Evolutionary conservation across 2,797 vertebrate species (phyloP).

Genomic region (Hyperoplus lanceolatus): DNA sequence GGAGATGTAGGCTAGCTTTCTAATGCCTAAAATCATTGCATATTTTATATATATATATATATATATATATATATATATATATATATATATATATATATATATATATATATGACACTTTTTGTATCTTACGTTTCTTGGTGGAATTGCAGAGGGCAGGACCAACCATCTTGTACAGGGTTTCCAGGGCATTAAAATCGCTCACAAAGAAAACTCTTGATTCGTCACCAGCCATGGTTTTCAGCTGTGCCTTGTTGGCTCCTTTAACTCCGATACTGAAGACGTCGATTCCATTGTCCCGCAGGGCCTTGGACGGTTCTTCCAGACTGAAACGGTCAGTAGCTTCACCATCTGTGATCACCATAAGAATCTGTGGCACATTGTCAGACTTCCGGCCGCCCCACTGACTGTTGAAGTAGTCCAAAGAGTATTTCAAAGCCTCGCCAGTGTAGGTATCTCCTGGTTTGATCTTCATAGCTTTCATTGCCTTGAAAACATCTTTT

Average conservation of each 20-base stretch:
- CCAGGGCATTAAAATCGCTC: slow-evolving; percentile 76
- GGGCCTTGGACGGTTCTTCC: slow-evolving; percentile 29
- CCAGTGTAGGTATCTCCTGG: slow-evolving; percentile 79
- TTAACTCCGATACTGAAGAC: slow-evolving; percentile 86
- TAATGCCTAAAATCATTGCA: neutral
- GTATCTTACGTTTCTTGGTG: slow-evolving; percentile 84
- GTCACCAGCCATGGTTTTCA: slow-evolving; percentile 79
- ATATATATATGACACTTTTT: no score
- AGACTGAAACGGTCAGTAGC: slow-evolving; percentile 74
- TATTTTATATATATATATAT: neutral
- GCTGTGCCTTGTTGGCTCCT: slow-evolving; percentile 68
- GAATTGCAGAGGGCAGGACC: slow-evolving; percentile 76
- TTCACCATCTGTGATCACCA: slow-evolving; percentile 87
- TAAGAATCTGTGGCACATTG: slow-evolving; percentile 81
- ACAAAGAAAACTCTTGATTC: slow-evolving; percentile 81
- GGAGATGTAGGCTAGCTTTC: neutral
- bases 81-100: no score
- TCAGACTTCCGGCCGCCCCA: slow-evolving; percentile 75
- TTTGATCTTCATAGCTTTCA: slow-evolving; percentile 51
- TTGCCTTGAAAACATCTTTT: slow-evolving; percentile 72
- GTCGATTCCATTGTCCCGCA: slow-evolving; percentile 65
- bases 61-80: no score
- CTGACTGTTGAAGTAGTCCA: slow-evolving; percentile 70
- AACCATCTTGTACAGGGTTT: slow-evolving; percentile 81
- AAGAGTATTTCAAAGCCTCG: slow-evolving; percentile 78